phyloP scores from a whole-genome alignment of 2,113 vertebrate genomes.

The Pseudorasbora parva region DNA sequence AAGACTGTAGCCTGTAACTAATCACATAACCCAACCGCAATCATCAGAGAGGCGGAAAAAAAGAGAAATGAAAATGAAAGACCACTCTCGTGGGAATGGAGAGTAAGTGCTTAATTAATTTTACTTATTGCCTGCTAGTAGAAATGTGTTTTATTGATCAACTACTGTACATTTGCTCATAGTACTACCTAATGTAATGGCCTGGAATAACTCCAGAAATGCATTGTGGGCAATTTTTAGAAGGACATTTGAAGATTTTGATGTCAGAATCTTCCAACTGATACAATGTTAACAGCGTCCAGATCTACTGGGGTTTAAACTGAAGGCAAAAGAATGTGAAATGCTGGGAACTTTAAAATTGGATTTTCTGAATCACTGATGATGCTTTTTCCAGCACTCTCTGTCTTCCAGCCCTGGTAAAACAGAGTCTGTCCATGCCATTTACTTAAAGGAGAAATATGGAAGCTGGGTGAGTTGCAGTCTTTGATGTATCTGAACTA shows the following conservation, averaged over 20 bases:
- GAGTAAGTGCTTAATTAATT: conserved; percentile 44
- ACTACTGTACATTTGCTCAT: conserved; percentile 40
- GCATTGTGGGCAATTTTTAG: conserved; percentile 37
- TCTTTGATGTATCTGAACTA: conserved; percentile 19
- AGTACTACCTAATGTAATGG: conserved; percentile 47
- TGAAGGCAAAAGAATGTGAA: conserved; percentile 1
- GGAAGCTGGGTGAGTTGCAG: neutral
- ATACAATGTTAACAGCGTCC: neutral
- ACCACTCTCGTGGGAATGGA: conserved; percentile 3
- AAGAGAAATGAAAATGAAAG: conserved; percentile 31
- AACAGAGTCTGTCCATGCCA: neutral
- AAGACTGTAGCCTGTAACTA: conserved; percentile 5
- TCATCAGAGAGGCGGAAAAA: neutral
- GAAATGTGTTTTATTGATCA: conserved; percentile 53
- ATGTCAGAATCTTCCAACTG: conserved; percentile 35
- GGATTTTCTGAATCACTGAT: conserved; percentile 23
- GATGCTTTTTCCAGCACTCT: neutral
- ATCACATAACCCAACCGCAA: neutral
- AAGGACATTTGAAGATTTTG: conserved; percentile 21
- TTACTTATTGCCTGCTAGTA: conserved; percentile 49
- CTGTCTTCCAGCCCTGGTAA: conserved; percentile 33
- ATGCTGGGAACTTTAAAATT: neutral
- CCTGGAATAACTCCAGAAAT: conserved; percentile 46
- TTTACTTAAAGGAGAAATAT: neutral
- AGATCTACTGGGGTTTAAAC: conserved; percentile 5